Base-by-base conservation (phyloP, 2,797 vertebrate genomes). In the Garrulus glandarius region DNA sequence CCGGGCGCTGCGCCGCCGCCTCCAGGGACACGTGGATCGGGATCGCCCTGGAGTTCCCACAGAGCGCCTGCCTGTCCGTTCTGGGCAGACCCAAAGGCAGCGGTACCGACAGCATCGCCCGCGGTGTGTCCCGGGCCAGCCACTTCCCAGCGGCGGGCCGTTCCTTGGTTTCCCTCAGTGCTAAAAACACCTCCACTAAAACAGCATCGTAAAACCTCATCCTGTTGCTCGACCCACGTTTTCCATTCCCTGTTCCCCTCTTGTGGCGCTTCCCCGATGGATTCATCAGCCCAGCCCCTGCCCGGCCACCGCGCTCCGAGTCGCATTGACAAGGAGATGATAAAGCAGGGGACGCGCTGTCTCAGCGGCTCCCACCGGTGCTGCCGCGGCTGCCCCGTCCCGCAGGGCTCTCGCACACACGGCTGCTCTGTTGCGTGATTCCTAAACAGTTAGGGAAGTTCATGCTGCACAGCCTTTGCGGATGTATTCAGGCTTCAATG, bases 271-370 rank as follows among this genome's bases (percentile, higher is more conserved):
- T 44, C 18, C 70, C 60, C 21, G 11, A 1, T 2, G 84, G 74
- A 17, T 87, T 32, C 49, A 2, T 7, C 6, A 10, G 63, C 46
- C 13, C 59, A 3, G 44, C 17, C 22, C 19, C 71, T 23, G 69
- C 27, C 81, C n/a, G 10, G 67, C 49, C 57, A 0, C 13, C 27
- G 32, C 29, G 2, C 71, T 41, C 68, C 41, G 6, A 34, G 55
- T 6, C 36, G 12, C 77, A 2, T 2, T 10, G 23, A 6, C 27
- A 1, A 32, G 91, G 44, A 26, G 23, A 22, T 0, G 10, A 4
- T 9, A 0, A 34, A 15, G 76, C 1, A 4, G 2, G 37, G n/a
- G 41, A 3, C 4, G 22, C 39, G 32, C 52, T 0, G 9, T 2
- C 47, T 29, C 88, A 5, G 79, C 76, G 30, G 78, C 70, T 75